Evolutionary conservation across 2,797 vertebrate genomes (phyloP).

Genomic region (Echiichthys vipera): DNA sequence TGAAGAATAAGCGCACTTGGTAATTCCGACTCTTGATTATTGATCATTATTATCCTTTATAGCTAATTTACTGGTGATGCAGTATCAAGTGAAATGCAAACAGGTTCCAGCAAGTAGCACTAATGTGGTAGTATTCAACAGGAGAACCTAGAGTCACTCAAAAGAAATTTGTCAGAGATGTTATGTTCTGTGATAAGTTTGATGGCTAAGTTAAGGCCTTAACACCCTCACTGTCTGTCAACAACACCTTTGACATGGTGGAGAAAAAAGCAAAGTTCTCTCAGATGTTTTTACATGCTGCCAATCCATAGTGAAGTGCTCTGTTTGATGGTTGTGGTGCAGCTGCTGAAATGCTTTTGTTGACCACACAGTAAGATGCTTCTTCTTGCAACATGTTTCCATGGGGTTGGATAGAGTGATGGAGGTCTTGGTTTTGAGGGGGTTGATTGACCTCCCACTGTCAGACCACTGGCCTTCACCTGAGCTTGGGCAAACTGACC

Average conservation of each 20-base stretch:
- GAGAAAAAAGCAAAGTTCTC: conserved; percentile 51
- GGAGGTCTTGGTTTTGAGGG: conserved; percentile 43
- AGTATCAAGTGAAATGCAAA: background rate
- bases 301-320: conserved; percentile 58
- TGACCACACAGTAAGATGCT: conserved; percentile 73
- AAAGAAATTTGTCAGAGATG: background rate
- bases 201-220: background rate
- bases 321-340: conserved; percentile 50
- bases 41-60: background rate
- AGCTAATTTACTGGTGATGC: background rate
- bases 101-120: background rate
- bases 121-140: background rate
- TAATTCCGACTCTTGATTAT: conserved; percentile 2
- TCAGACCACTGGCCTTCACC: conserved; percentile 70
- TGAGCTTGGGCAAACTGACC: conserved; percentile 58
- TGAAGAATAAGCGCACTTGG: conserved; percentile 8
- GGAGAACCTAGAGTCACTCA: background rate
- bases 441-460: conserved; percentile 62
- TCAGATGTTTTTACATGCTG: conserved; percentile 63
- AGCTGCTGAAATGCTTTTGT: conserved; percentile 67
- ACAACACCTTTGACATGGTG: conserved; percentile 54
- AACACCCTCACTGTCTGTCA: conserved; percentile 13
- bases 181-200: conserved; percentile 5
- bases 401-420: conserved; percentile 31
- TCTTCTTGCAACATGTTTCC: conserved; percentile 55